phyloP scores from a whole-genome alignment of 2,888 invertebrate genomes.

The Hydropsyche betteni region DNA sequence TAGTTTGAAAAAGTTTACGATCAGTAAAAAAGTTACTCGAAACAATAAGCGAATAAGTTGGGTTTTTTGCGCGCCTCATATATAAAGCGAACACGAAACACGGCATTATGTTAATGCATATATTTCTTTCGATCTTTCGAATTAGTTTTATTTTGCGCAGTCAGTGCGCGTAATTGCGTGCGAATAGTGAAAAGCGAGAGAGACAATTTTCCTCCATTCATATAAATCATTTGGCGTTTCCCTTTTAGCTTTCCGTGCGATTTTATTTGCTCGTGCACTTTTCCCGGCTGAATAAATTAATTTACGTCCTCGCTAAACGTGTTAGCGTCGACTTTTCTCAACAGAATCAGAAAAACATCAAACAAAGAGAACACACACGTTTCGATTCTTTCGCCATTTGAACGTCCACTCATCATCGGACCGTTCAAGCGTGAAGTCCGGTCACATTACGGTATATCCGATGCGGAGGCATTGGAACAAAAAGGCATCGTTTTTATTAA shows the following conservation, averaged over 20 bases:
- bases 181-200: conserved; percentile 4
- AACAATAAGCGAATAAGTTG: too few relatives aligned
- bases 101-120: not conserved
- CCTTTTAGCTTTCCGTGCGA: conserved; percentile 18
- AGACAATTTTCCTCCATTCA: conserved; percentile 7
- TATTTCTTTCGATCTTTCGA: not conserved
- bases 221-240: conserved; percentile 23
- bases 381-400: conserved; percentile 20
- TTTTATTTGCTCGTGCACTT: conserved; percentile 21
- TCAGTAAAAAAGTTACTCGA: too few relatives aligned
- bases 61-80: not conserved
- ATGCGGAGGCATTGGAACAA: too few relatives aligned
- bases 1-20: too few relatives aligned
- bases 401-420: conserved; percentile 2
- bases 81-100: not conserved
- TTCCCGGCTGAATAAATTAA: conserved; percentile 3
- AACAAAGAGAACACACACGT: not conserved
- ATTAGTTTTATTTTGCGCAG: too few relatives aligned
- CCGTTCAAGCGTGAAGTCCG: conserved; percentile 11
- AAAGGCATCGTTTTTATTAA: too few relatives aligned
- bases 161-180: too few relatives aligned
- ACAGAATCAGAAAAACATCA: too few relatives aligned
- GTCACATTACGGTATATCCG: conserved; percentile 24
- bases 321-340: too few relatives aligned
- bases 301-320: conserved; percentile 1